Percentiles rank a stretch among this genome's conserved stretches.
phyloP scores from a whole-genome alignment of 2,888 invertebrate genomes.

The Parelbella ahira region DNA sequence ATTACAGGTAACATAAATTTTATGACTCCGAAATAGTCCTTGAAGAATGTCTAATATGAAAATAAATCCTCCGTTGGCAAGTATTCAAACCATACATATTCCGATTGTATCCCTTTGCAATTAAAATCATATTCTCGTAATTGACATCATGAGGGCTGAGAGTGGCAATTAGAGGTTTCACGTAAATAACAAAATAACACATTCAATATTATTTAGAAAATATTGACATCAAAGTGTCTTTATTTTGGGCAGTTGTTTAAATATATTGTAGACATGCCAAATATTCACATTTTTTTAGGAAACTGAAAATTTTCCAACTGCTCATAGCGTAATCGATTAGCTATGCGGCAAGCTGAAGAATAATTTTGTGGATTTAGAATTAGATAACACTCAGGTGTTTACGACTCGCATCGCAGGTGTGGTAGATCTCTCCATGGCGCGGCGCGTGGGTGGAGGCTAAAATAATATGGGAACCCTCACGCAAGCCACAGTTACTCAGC shows the following conservation, averaged over 20 bases:
- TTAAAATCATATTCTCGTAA: too few relatives aligned
- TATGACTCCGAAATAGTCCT: constrained; percentile 52
- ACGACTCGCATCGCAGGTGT: constrained; percentile 60
- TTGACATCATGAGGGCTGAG: too few relatives aligned
- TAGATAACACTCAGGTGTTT: constrained; percentile 73
- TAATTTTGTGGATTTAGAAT: constrained; percentile 50
- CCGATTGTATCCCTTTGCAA: constrained; percentile 28
- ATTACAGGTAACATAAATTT: constrained; percentile 51
- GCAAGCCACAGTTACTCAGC: constrained; percentile 60
- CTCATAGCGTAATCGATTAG: too few relatives aligned
- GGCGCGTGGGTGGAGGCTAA: constrained; percentile 65
- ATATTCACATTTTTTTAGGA: too few relatives aligned
- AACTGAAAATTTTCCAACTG: too few relatives aligned
- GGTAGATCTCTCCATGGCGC: constrained; percentile 52
- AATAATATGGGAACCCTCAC: constrained; percentile 65
- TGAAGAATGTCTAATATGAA: constrained; percentile 52
- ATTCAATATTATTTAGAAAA: too few relatives aligned
- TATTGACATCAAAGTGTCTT: too few relatives aligned
- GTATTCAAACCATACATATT: constrained; percentile 57
- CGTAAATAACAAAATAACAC: too few relatives aligned
- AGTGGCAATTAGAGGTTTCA: neutral
- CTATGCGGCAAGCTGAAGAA: too few relatives aligned
- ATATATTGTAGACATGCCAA: too few relatives aligned
- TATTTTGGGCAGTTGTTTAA: too few relatives aligned
- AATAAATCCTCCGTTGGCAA: constrained; percentile 59